Conservation (phyloP, 2,888 invertebrate species). For the Yponomeuta malinellus region DNA sequence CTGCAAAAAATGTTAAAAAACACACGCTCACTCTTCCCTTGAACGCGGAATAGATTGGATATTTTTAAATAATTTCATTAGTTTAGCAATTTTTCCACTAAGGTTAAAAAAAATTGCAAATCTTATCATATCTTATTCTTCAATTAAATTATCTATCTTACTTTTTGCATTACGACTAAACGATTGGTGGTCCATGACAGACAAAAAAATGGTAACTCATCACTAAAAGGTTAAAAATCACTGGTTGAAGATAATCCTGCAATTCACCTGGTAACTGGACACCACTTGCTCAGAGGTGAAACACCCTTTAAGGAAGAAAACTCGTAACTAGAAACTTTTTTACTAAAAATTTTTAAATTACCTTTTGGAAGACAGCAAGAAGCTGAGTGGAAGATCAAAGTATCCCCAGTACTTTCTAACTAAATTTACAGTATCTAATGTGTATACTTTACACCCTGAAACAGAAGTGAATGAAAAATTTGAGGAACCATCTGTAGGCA, state of each 20-base stretch:
- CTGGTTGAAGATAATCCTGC: no score
- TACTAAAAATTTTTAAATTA: conserved; percentile 33
- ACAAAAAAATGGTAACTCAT: no score
- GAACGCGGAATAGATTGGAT: background rate
- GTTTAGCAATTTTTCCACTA: no score
- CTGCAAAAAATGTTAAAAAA: no score
- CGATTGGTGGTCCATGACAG: background rate
- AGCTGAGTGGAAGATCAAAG: conserved; percentile 89
- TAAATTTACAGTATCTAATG: conserved; percentile 89
- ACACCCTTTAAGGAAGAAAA: no score
- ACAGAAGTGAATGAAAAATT: conserved; percentile 23
- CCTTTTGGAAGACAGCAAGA: conserved; percentile 86
- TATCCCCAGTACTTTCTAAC: conserved; percentile 90
- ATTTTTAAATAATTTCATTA: background rate
- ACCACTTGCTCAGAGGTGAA: no score
- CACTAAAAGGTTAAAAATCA: no score
- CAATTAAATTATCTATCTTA: no score
- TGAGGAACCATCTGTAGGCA: background rate
- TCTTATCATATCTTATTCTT: no score
- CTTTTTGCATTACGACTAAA: background rate
- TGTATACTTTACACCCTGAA: conserved; percentile 88
- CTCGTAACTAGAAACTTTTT: background rate
- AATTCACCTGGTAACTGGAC: no score
- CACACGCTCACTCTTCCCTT: no score
- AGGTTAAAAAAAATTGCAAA: no score